Evolutionary conservation across 2,113 vertebrate species (phyloP), one percentile per base, ranked within the genome.

Genomic region (Ctenomys sociabilis): DNA sequence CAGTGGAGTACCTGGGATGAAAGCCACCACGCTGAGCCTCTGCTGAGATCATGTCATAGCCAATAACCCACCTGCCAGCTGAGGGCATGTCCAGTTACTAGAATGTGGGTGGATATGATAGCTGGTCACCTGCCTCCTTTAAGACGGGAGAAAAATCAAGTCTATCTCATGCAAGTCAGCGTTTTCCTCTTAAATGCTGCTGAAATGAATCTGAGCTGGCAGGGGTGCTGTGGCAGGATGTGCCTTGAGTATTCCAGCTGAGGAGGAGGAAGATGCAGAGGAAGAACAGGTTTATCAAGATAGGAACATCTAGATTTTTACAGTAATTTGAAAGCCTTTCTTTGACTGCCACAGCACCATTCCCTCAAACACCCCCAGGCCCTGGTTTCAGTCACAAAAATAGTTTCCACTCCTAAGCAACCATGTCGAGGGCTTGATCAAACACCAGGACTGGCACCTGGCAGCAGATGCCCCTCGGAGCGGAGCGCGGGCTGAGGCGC

Each of bases 391-490:
- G 35, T 84, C 59, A 22, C 59, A 9, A 2, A 75, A 54, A 43
- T 9, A 24, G 66, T 35, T 43, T 32, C 40, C 5, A 32, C 68
- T 37, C 52, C 82, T 26, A 73, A 84, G 87, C 40, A 59, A 14
- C 24, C 0, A 0, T 1, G 0, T 32, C 8, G 2, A 5, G 6
- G 12, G 35, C 0, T n/a, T 12, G 40, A 52, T 24, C 35, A 28
- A 21, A 35, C 22, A 0, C 28, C 0, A 10, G 54, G 21, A 4
- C 40, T 2, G 19, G 1, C 35, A 21, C 0, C 0, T 16, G 68
- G 91, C 9, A 4, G 7, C 0, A 2, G 7, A 2, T 5, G 14
- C 49, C 35, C 70, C 17, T 3, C 0, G 0, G 68, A 30, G 83
- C 4, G 16, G 84, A 54, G 66, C 5, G 5, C 19, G 2, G 40